Conservation (phyloP, 2,888 invertebrate genomes). For the Sarcophaga variegata region DNA sequence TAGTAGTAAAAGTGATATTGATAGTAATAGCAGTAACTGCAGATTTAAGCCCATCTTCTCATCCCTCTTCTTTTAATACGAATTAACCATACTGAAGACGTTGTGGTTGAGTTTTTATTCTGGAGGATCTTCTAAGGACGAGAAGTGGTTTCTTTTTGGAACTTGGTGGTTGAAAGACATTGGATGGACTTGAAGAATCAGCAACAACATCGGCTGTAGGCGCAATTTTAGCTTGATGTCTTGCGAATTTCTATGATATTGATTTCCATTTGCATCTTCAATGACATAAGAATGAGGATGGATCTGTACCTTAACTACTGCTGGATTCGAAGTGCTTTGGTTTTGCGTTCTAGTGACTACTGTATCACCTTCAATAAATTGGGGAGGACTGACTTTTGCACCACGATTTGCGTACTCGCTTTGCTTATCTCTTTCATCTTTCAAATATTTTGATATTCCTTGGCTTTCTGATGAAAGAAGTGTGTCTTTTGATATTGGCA, state of each 20-base stretch:
- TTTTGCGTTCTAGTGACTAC: conserved; percentile 2
- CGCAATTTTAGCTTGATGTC: conserved; percentile 1
- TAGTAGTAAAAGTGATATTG: not conserved
- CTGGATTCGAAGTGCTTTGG: not conserved
- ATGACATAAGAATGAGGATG: not conserved
- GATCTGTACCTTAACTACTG: not conserved
- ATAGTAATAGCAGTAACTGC: not conserved
- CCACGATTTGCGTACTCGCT: conserved; percentile 13
- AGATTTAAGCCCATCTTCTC: not conserved
- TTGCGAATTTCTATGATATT: conserved; percentile 6
- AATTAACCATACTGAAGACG: not conserved
- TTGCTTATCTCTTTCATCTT: conserved; percentile 20
- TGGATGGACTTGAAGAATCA: no score
- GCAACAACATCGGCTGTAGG: not conserved
- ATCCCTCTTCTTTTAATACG: not conserved
- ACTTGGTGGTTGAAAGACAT: not conserved
- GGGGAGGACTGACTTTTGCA: not conserved
- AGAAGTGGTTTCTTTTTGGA: not conserved
- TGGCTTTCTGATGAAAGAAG: not conserved
- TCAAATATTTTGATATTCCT: not conserved
- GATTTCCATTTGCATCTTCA: conserved; percentile 5
- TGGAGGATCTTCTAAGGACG: conserved; percentile 1
- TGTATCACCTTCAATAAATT: conserved; percentile 1
- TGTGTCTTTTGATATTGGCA: conserved; percentile 11
- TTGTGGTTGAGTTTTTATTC: conserved; percentile 4